Percentiles rank a stretch among this genome's conserved stretches.
Conservation (phyloP, 2,113 vertebrate species). For the Lepus americanus region DNA sequence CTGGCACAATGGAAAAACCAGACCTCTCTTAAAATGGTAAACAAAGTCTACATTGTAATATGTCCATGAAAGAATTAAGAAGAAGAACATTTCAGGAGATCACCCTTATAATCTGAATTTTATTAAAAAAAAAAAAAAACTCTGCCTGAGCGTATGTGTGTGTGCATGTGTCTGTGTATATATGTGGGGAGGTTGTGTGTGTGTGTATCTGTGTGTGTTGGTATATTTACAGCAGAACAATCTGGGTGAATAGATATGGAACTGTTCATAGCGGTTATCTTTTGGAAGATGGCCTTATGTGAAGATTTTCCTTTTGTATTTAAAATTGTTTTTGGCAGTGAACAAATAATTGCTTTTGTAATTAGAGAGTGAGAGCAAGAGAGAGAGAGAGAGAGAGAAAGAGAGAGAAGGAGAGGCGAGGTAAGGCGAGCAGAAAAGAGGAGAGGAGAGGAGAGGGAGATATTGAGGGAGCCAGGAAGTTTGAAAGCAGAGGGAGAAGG, state of each 20-base stretch:
- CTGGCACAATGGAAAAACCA: neutral
- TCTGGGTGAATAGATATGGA: neutral
- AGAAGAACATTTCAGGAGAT: neutral
- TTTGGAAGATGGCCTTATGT: constrained; percentile 7
- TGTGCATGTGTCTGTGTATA: neutral
- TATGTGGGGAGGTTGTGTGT: too few relatives aligned
- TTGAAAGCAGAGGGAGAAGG: neutral
- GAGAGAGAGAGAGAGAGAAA: neutral
- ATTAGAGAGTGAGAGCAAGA: neutral
- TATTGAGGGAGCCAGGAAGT: neutral
- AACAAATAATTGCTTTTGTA: constrained; percentile 7
- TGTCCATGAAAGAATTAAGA: neutral
- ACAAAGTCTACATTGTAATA: neutral
- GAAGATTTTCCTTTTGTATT: constrained; percentile 49
- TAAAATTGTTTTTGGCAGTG: constrained; percentile 28
- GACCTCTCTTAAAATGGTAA: neutral
- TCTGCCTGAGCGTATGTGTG: neutral
- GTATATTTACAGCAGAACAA: neutral
- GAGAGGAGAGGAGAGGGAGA: neutral
- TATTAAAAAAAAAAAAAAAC: neutral
- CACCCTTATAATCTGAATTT: neutral
- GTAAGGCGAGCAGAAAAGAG: neutral
- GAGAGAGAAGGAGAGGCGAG: neutral
- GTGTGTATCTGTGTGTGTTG: neutral
- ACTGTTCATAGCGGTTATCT: neutral